Percentiles rank a stretch among this genome's conserved stretches.
These are phyloP conservation scores for Toxostoma redivivum DNA, from an alignment of 2,113 vertebrate species.

Conservation along the genomic window DNA sequence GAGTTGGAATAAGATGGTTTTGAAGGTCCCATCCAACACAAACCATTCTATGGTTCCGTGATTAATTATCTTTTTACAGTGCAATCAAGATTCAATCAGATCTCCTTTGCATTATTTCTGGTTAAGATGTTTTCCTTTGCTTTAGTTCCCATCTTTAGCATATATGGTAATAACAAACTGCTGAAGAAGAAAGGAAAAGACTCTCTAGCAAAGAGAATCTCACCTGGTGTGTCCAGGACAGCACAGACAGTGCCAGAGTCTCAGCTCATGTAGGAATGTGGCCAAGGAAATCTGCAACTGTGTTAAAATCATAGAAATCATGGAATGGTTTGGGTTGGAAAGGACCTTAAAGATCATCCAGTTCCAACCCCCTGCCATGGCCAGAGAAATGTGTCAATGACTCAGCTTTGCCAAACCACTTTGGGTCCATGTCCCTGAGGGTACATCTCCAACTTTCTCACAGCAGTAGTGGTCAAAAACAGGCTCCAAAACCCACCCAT, in stretches of 20 bases:
- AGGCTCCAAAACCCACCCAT: not conserved
- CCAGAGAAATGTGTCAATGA: not conserved
- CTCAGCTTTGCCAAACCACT: not conserved
- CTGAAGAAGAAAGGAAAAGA: not conserved
- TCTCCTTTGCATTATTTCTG: not conserved
- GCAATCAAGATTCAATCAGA: not conserved
- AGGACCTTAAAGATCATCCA: not conserved
- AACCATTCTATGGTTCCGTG: not conserved
- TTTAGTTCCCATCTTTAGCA: constrained; percentile 1
- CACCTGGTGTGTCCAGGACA: not conserved
- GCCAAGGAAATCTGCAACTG: not conserved
- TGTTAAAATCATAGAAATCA: not conserved
- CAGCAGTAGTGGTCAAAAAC: not conserved
- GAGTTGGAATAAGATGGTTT: not conserved
- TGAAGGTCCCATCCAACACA: not conserved
- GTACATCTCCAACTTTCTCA: not conserved
- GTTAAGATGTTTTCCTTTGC: not conserved
- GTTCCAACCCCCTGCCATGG: not conserved
- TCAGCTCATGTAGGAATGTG: not conserved
- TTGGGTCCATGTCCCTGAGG: not conserved
- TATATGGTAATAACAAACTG: not conserved
- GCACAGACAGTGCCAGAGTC: not conserved
- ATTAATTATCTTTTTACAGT: not conserved
- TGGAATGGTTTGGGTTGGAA: not conserved
- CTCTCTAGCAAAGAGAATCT: not conserved